These are phyloP conservation scores for Drosophila robusta DNA, from an alignment of 2,888 invertebrate species.

Conservation along the genomic window DNA sequence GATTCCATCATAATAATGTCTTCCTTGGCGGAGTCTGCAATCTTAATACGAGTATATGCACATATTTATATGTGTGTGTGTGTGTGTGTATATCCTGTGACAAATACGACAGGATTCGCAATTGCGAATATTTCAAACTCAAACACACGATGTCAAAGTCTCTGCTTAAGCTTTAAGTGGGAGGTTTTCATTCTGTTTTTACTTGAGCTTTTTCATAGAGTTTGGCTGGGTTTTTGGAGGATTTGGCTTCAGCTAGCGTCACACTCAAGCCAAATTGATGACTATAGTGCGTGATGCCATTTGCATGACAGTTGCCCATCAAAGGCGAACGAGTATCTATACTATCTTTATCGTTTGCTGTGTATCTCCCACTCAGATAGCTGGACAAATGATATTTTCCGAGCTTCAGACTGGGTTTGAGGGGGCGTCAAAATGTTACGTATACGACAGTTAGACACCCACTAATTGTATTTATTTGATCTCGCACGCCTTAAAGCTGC, in stretches of 20 bases:
- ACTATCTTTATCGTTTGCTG: conserved; percentile 6
- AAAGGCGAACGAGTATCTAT: conserved; percentile 27
- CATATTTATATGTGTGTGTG: conserved; percentile 18
- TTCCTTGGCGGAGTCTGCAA: conserved; percentile 61
- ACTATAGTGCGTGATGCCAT: conserved; percentile 81
- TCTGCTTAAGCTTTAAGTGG: conserved; percentile 65
- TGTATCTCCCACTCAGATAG: conserved; percentile 9
- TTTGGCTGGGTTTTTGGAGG: conserved; percentile 41
- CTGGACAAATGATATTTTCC: conserved; percentile 18
- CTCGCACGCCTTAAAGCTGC: background rate
- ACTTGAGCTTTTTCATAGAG: conserved; percentile 17
- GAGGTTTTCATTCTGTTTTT: conserved; percentile 27
- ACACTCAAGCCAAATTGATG: conserved; percentile 70
- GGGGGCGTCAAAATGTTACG: conserved; percentile 3
- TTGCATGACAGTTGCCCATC: conserved; percentile 74
- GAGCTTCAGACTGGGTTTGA: background rate
- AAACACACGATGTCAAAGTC: conserved; percentile 65
- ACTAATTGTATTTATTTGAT: conserved; percentile 12
- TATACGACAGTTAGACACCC: conserved; percentile 20
- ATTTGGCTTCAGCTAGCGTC: conserved; percentile 42
- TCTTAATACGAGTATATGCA: conserved; percentile 43
- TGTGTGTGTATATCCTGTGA: conserved; percentile 65
- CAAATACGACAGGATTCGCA: conserved; percentile 80
- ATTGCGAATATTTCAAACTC: conserved; percentile 79
- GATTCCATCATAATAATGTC: conserved; percentile 82